These are phyloP conservation scores for Phodopus roborovskii DNA, from an alignment of 2,113 vertebrate genomes.

Conservation along the genomic window DNA sequence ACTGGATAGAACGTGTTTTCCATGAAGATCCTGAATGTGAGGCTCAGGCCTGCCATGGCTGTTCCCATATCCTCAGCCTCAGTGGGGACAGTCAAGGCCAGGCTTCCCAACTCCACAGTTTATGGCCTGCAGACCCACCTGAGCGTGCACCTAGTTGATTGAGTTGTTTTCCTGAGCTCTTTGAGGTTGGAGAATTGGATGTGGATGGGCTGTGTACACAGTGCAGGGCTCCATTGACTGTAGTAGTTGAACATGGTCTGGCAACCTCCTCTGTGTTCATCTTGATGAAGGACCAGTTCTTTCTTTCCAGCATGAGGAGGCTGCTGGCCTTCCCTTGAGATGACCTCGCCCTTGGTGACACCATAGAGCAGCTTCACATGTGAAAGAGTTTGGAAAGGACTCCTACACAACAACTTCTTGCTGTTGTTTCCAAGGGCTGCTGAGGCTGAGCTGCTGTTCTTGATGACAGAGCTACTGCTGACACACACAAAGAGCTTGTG, in stretches of 20 bases:
- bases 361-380: slow-evolving; percentile 92
- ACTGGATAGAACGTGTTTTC: slow-evolving; percentile 96
- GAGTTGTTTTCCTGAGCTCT: slow-evolving; percentile 97
- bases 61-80: slow-evolving; percentile 83
- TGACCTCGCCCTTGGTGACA: slow-evolving; percentile 94
- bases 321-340: slow-evolving; percentile 96
- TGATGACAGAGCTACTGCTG: not conserved
- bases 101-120: slow-evolving; percentile 88
- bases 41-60: slow-evolving; percentile 88
- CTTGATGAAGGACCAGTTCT: slow-evolving; percentile 98
- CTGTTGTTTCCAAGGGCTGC: not conserved
- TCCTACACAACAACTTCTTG: not conserved
- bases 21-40: slow-evolving; percentile 94
- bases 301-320: slow-evolving; percentile 96
- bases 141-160: slow-evolving; percentile 94
- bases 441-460: not conserved
- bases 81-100: slow-evolving; percentile 85
- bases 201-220: slow-evolving; percentile 87
- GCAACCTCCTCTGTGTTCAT: slow-evolving; percentile 89
- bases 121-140: slow-evolving; percentile 94
- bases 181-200: slow-evolving; percentile 98
- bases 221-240: slow-evolving; percentile 91
- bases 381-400: not conserved
- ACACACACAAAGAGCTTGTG: not conserved
- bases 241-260: slow-evolving; percentile 97